A percentile compares a stretch with the other conserved stretches of the same genome.
phyloP scores from a whole-genome alignment of 2,797 vertebrate species.

The Amazona ochrocephala region DNA sequence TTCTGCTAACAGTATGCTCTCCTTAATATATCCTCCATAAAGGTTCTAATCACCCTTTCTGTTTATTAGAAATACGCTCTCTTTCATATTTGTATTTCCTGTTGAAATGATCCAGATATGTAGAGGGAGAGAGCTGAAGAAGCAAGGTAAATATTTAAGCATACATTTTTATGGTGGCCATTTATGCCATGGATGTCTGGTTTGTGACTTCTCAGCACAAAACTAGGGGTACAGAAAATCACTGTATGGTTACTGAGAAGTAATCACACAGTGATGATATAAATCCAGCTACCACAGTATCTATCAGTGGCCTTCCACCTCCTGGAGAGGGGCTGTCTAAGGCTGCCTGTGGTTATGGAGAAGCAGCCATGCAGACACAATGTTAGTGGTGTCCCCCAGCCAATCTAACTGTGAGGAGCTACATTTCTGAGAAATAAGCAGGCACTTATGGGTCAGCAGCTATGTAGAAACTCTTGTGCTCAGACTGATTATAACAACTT shows the following conservation, averaged over 20 bases:
- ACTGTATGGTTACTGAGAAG: neutral
- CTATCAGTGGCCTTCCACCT: neutral
- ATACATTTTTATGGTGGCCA: neutral
- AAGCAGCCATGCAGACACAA: neutral
- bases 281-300: neutral
- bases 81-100: neutral
- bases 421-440: slow-evolving; percentile 19
- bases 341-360: neutral
- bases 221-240: neutral
- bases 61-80: neutral
- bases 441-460: slow-evolving; percentile 24
- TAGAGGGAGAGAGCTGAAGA: neutral
- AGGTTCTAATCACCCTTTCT: neutral
- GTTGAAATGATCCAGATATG: neutral
- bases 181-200: neutral
- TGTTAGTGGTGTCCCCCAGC: neutral
- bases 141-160: neutral
- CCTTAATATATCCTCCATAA: neutral
- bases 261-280: neutral
- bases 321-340: neutral
- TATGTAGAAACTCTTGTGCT: slow-evolving; percentile 7
- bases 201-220: neutral
- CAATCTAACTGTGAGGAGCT: neutral
- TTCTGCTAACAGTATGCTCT: neutral
- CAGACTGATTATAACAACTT: neutral